Evolutionary conservation across 2,797 vertebrate genomes (phyloP).

Genomic region (Acridotheres tristis): DNA sequence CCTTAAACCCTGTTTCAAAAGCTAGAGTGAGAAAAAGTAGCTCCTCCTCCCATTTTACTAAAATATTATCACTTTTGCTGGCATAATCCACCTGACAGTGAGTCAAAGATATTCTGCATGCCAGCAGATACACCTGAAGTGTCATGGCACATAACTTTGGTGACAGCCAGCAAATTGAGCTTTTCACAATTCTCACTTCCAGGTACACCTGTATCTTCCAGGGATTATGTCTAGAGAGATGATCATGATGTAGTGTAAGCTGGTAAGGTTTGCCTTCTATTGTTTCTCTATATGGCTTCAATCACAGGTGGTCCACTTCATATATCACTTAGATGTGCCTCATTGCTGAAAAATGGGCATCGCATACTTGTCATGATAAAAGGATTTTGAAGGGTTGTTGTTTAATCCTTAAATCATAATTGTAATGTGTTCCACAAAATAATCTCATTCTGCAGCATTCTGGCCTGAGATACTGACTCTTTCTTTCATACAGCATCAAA

Average conservation of each 20-base stretch:
- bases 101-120: background rate
- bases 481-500: background rate
- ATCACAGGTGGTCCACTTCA: accelerated
- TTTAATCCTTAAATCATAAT: background rate
- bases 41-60: background rate
- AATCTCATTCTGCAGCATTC: background rate
- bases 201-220: background rate
- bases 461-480: background rate
- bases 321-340: background rate
- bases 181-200: background rate
- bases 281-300: background rate
- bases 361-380: accelerated
- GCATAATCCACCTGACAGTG: background rate
- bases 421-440: background rate
- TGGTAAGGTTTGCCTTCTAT: background rate
- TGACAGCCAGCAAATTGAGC: background rate
- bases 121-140: background rate
- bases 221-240: background rate
- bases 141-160: background rate
- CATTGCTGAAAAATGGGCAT: background rate
- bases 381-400: background rate
- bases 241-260: background rate
- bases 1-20: background rate
- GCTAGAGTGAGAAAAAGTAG: background rate
- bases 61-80: background rate